Conservation (phyloP, 2,797 vertebrate species). For the Nyctalus aviator region DNA sequence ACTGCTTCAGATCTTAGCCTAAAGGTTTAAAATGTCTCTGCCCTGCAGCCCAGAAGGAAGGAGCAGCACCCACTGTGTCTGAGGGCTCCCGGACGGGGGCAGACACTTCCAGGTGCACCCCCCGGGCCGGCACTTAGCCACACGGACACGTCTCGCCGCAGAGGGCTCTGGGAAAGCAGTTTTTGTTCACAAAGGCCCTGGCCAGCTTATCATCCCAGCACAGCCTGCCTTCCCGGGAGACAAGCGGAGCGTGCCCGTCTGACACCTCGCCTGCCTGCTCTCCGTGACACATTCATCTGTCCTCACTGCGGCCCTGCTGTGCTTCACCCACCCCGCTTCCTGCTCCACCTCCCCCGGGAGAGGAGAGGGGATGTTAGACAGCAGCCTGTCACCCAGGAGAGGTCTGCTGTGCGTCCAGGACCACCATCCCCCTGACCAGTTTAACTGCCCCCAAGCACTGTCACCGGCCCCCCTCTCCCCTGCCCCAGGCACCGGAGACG, state of each 20-base stretch:
- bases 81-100: background rate
- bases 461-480: background rate
- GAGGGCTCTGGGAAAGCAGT: background rate
- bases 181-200: background rate
- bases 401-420: background rate
- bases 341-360: background rate
- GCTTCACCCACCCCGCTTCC: background rate
- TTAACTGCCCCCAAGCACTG: background rate
- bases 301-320: background rate
- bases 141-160: background rate
- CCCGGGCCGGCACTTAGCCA: background rate
- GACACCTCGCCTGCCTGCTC: background rate
- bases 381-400: background rate
- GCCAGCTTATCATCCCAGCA: background rate
- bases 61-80: background rate
- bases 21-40: conserved; percentile 15
- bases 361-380: background rate
- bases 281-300: background rate
- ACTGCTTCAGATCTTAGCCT: background rate
- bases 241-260: conserved; percentile 5
- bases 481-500: background rate
- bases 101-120: background rate
- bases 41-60: background rate
- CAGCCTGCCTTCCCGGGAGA: background rate
- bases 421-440: background rate